Conservation (phyloP, 2,113 vertebrate species). For the Alouatta palliata region DNA sequence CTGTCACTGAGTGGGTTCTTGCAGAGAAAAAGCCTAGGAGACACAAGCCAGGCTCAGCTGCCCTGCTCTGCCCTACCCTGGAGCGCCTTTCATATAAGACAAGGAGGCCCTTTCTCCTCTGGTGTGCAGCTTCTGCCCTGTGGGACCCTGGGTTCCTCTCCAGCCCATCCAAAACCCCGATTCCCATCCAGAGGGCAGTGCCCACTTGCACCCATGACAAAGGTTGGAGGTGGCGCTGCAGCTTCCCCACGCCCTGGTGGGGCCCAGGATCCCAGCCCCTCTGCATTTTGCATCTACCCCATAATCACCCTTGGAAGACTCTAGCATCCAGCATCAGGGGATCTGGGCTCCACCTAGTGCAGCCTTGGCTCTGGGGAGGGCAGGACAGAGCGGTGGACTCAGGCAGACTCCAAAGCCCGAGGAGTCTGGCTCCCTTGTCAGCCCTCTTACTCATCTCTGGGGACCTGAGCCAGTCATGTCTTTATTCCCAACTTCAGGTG, state of each 20-base stretch:
- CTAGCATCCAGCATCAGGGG: too few relatives aligned
- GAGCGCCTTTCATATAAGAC: rapidly evolving
- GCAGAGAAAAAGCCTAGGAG: not conserved
- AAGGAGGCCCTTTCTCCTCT: not conserved
- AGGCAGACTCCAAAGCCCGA: not conserved
- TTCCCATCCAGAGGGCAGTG: not conserved
- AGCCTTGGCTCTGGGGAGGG: not conserved
- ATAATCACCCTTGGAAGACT: too few relatives aligned
- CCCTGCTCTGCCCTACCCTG: not conserved
- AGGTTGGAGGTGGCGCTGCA: rapidly evolving
- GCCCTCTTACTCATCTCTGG: not conserved
- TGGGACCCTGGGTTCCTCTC: not conserved
- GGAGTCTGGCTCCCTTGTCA: not conserved
- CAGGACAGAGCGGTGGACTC: not conserved
- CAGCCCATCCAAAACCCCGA: not conserved
- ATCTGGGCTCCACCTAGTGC: not conserved
- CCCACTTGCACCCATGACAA: not conserved
- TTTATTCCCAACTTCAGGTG: not conserved
- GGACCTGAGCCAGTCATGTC: not conserved
- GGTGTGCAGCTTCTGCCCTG: rapidly evolving
- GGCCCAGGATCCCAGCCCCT: too few relatives aligned
- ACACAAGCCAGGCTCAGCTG: not conserved
- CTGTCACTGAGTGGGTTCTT: not conserved
- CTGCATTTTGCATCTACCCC: too few relatives aligned
- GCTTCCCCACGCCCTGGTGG: rapidly evolving